phyloP scores from a whole-genome alignment of 53 echinoderm and acorn worm genomes.

The Crossaster papposus region DNA sequence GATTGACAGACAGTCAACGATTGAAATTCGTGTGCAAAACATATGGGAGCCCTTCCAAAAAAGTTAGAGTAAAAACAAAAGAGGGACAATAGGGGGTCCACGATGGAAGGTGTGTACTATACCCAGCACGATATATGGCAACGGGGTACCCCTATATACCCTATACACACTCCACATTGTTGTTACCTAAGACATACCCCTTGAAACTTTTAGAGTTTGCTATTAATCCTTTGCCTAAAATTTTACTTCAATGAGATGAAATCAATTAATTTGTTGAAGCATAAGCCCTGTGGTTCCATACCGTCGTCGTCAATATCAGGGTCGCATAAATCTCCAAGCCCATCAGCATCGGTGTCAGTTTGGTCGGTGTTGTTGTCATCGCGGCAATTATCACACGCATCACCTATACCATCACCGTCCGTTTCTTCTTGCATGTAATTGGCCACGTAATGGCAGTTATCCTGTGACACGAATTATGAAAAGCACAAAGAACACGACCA shows the following conservation, averaged over 20 bases:
- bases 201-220: no score
- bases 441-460: constrained; percentile 77
- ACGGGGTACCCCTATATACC: no score
- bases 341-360: constrained; percentile 78
- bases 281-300: constrained; percentile 28
- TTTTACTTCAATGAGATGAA: not conserved
- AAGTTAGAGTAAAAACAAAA: no score
- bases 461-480: constrained; percentile 43
- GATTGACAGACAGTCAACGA: no score
- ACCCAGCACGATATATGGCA: no score
- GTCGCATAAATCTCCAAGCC: constrained; percentile 79
- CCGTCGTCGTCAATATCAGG: constrained; percentile 84
- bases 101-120: no score
- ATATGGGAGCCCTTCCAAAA: no score
- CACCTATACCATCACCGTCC: constrained; percentile 71
- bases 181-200: no score
- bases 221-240: no score
- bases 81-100: no score
- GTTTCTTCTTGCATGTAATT: constrained; percentile 71
- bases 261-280: not conserved
- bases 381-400: constrained; percentile 81
- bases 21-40: no score
- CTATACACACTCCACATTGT: no score
- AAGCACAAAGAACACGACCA: not conserved
- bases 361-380: constrained; percentile 58